These are phyloP conservation scores for Grantiella picta DNA, from an alignment of 2,113 vertebrate genomes.

Conservation along the genomic window DNA sequence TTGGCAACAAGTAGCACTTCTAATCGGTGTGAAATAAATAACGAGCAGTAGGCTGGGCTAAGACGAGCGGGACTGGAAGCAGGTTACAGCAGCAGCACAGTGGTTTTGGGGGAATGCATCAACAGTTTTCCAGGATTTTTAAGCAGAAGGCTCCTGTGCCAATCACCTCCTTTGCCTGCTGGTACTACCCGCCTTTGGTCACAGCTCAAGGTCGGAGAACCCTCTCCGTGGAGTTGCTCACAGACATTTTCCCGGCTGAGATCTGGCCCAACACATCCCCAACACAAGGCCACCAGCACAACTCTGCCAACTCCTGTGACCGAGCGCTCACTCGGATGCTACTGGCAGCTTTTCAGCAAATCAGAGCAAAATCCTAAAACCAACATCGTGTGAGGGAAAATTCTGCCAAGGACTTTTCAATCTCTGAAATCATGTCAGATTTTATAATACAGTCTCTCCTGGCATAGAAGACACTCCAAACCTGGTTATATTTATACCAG, in stretches of 20 bases:
- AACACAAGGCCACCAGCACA: not conserved
- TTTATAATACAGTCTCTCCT: slow-evolving; percentile 7
- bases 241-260: not conserved
- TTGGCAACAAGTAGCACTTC: slow-evolving; percentile 68
- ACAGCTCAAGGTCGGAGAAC: not conserved
- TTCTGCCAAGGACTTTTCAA: not conserved
- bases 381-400: not conserved
- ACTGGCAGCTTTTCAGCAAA: slow-evolving; percentile 2
- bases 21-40: slow-evolving; percentile 29
- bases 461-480: slow-evolving; percentile 15
- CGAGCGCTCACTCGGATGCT: not conserved
- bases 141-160: not conserved
- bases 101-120: not conserved
- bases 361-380: slow-evolving; percentile 10
- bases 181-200: not conserved
- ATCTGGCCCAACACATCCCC: not conserved
- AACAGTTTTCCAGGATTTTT: not conserved
- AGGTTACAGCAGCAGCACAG: not conserved
- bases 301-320: not conserved
- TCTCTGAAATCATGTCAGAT: not conserved
- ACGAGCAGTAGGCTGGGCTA: not conserved
- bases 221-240: fast-evolving
- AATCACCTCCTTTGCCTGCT: not conserved
- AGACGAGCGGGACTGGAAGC: fast-evolving
- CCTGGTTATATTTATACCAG: slow-evolving; percentile 39